These are phyloP conservation scores for Carcina quercana DNA, from an alignment of 2,888 invertebrate genomes.

Conservation along the genomic window DNA sequence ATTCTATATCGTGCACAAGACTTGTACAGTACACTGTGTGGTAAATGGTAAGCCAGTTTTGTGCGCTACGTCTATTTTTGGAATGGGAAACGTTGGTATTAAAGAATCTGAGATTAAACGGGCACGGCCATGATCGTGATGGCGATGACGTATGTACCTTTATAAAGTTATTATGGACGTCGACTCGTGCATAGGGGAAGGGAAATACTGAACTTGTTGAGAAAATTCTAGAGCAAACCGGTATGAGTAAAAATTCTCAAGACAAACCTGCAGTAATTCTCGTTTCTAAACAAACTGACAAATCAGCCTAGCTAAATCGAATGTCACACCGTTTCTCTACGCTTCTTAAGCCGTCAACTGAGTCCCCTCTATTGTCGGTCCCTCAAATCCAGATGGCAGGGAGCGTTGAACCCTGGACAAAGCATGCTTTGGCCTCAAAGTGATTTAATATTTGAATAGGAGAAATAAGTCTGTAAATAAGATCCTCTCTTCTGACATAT, in stretches of 20 bases:
- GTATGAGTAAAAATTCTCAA: too few relatives aligned
- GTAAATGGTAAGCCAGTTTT: constrained; percentile 28
- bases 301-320: constrained; percentile 19
- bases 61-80: constrained; percentile 17
- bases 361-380: constrained; percentile 32
- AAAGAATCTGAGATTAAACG: too few relatives aligned
- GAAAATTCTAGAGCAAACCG: too few relatives aligned
- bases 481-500: too few relatives aligned
- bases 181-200: too few relatives aligned
- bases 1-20: constrained; percentile 45
- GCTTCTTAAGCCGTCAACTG: constrained; percentile 24
- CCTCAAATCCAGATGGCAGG: constrained; percentile 43
- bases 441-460: too few relatives aligned
- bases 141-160: too few relatives aligned
- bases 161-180: too few relatives aligned
- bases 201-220: too few relatives aligned
- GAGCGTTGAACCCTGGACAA: constrained; percentile 39
- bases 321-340: constrained; percentile 30
- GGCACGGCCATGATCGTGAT: background rate
- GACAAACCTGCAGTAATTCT: too few relatives aligned
- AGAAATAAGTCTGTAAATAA: too few relatives aligned
- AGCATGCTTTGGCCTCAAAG: constrained; percentile 23
- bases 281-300: constrained; percentile 18
- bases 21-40: constrained; percentile 20
- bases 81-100: background rate